Evolutionary conservation across 2,888 invertebrate genomes (phyloP), one percentile per base, ranked within the genome.

Genomic region (Metellina segmentata): DNA sequence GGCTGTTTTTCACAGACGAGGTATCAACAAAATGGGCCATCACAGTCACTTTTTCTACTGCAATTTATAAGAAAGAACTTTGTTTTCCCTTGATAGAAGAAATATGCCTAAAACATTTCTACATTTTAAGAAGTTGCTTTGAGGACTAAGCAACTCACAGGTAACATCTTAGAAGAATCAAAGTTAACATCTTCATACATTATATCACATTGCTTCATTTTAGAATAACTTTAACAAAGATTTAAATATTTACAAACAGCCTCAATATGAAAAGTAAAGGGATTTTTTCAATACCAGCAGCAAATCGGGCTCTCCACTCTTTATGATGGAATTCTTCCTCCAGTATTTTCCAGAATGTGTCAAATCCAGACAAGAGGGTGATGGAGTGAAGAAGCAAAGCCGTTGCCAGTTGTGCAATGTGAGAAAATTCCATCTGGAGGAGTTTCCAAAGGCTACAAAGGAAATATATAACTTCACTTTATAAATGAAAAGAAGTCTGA

Each of bases 341-440:
- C 86, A 99, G 97, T n/a, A 98, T 96, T 93, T 97, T 96, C 97
- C 99, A 99, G 95, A 99, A 98, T 78, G 98, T 97, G 95, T 99
- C 99, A 0, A 98, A 97, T 2, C 99, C 99, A 90, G 97, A 97
- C 0, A 98, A 97, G 93, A 99, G 96, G 0, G 99, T 98, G 93
- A 99, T 97, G 94, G 98, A 98, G 95, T 99, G 99, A 91, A 99
- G 96, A 93, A 99, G 96, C 87, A 99, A 96, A 0, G 99, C 98
- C 52, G 98, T 98, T 53, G 97, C 97, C 93, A 98, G 97, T 94
- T 98, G 97, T 94, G 98, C 97, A 94, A 99, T 98, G 95, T 99
- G 98, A 0, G 98, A 98, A 95, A 98, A 97, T 93, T 98, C 97
- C 0, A 98, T 97, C 95, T 98, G 98, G 95, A 98, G 97, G 86